These are phyloP conservation scores for Eupithecia vulgata DNA, from an alignment of 2,888 invertebrate genomes.

Conservation along the genomic window DNA sequence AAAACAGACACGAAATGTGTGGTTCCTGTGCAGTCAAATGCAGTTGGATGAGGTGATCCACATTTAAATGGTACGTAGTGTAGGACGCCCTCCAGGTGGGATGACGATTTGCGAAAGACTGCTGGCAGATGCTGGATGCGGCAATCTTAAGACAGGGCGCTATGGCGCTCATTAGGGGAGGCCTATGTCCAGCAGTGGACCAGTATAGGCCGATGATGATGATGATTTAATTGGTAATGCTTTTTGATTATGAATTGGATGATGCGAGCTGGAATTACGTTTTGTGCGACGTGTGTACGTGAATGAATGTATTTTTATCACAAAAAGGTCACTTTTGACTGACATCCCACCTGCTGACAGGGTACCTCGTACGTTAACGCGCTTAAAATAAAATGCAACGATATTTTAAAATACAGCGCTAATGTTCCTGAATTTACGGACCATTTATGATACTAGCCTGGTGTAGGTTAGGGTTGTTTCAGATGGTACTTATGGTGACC, in stretches of 20 bases:
- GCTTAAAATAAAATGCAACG: constrained; percentile 34
- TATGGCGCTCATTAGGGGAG: too few species aligned
- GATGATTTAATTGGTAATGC: constrained; percentile 16
- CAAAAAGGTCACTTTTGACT: constrained; percentile 39
- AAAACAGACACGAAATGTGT: constrained; percentile 20
- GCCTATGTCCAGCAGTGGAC: too few species aligned
- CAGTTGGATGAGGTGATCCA: neutral
- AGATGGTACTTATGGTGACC: neutral
- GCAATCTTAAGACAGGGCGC: too few species aligned
- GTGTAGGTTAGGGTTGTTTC: neutral
- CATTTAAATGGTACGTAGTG: too few species aligned
- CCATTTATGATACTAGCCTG: neutral
- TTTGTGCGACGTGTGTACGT: constrained; percentile 13
- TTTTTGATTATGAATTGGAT: constrained; percentile 23
- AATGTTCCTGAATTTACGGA: neutral
- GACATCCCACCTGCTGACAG: constrained; percentile 48
- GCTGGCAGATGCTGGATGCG: too few species aligned
- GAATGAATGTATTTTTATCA: constrained; percentile 34
- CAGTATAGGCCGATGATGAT: too few species aligned
- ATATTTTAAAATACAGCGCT: constrained; percentile 12
- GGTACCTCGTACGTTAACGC: constrained; percentile 25
- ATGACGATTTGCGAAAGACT: too few species aligned
- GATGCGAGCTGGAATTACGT: constrained; percentile 14
- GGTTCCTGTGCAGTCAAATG: neutral
- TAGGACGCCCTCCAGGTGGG: too few species aligned